Percentiles rank a stretch among this genome's conserved stretches.
These are phyloP conservation scores for Torymus aiolomorphi DNA, from an alignment of 2,888 invertebrate species.

Conservation along the genomic window DNA sequence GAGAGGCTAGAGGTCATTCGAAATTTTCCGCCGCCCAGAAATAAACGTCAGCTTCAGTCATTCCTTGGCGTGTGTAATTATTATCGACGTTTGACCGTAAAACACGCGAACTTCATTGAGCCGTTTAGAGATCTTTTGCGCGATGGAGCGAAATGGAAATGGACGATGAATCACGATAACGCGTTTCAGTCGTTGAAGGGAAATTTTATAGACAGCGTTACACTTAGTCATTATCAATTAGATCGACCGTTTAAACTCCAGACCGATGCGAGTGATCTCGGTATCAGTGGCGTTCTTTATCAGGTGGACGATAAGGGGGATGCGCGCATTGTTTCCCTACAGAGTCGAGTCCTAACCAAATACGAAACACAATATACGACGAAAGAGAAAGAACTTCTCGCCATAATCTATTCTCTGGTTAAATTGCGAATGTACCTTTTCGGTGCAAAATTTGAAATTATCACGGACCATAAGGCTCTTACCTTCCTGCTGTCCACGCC, in stretches of 20 bases:
- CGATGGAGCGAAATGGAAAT: background rate
- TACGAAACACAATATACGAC: no score
- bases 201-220: background rate
- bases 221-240: background rate
- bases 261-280: no score
- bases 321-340: conserved; percentile 37
- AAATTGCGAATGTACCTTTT: no score
- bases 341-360: no score
- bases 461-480: no score
- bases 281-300: no score
- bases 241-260: background rate
- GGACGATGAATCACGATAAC: background rate
- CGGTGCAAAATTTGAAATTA: no score
- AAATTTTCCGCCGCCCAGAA: no score
- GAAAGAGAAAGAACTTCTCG: conserved; percentile 58
- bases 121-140: conserved; percentile 49
- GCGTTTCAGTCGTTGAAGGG: conserved; percentile 9
- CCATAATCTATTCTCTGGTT: conserved; percentile 56
- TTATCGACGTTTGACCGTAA: conserved; percentile 55
- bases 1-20: no score
- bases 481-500: no score
- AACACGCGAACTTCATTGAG: conserved; percentile 32
- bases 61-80: conserved; percentile 60
- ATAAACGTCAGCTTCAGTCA: conserved; percentile 61
- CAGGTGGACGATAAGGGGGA: no score